These are phyloP conservation scores for Molorchus minor DNA, from an alignment of 2,888 invertebrate species.

Conservation along the genomic window DNA sequence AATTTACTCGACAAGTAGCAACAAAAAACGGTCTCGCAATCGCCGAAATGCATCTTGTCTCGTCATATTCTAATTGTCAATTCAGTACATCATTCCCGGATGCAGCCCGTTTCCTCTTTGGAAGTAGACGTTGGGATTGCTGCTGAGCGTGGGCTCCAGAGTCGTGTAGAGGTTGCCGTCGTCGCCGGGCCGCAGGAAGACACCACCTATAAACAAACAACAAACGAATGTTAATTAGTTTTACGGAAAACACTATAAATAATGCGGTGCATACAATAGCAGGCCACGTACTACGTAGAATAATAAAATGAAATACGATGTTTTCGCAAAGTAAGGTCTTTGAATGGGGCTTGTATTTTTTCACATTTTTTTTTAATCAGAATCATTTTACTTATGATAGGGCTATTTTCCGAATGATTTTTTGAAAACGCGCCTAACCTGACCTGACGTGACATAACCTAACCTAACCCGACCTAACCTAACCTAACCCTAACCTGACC, in stretches of 20 bases:
- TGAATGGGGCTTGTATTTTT: too few species aligned
- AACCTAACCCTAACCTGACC: not conserved
- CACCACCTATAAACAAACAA: constrained; percentile 72
- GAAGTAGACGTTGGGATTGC: constrained; percentile 91
- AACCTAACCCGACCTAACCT: not conserved
- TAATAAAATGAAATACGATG: too few species aligned
- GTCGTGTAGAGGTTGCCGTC: constrained; percentile 88
- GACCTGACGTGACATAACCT: not conserved
- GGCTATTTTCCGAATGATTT: too few species aligned
- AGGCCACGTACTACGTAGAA: too few species aligned
- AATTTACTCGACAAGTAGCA: too few species aligned
- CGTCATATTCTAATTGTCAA: constrained; percentile 20
- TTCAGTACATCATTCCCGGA: constrained; percentile 91
- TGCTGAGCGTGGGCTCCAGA: constrained; percentile 84
- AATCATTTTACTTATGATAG: too few species aligned
- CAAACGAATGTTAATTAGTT: not conserved
- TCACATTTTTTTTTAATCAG: too few species aligned
- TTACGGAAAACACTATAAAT: not conserved
- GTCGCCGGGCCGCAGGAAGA: constrained; percentile 82
- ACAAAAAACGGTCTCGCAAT: too few species aligned
- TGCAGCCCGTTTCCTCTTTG: constrained; percentile 83
- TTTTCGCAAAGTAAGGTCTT: too few species aligned
- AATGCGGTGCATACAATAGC: too few species aligned
- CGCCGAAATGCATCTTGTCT: too few species aligned
- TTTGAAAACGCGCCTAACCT: not conserved